Evolutionary conservation across 2,113 vertebrate genomes (phyloP).

Genomic region (Hiodon tergisus): DNA sequence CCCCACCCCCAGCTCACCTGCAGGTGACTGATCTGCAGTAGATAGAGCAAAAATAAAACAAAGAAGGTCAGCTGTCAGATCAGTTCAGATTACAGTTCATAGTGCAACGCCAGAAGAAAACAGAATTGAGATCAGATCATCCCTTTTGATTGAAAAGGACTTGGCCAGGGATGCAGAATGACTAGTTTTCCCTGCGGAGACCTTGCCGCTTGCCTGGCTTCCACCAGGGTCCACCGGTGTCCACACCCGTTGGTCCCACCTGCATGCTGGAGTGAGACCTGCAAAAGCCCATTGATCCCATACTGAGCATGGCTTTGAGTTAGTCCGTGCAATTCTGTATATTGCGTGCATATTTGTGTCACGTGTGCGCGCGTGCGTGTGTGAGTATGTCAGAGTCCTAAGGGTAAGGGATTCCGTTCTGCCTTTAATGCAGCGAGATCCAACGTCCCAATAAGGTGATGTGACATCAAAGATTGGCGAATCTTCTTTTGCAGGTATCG

Average conservation of each 20-base stretch:
- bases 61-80: slow-evolving; percentile 5
- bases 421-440: not conserved
- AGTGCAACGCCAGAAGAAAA: not conserved
- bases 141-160: not conserved
- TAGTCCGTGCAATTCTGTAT: not conserved
- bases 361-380: not conserved
- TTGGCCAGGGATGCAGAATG: not conserved
- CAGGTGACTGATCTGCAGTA: not conserved
- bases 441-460: not conserved
- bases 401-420: not conserved
- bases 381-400: not conserved
- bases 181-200: too few relatives aligned
- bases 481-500: not conserved
- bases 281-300: not conserved
- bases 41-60: not conserved
- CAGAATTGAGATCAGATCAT: not conserved
- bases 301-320: not conserved
- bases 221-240: not conserved
- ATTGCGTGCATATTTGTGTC: not conserved
- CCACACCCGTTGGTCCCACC: not conserved
- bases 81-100: not conserved
- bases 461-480: not conserved
- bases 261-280: not conserved
- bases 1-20: not conserved
- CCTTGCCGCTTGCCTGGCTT: not conserved